Evolutionary conservation across 2,797 vertebrate genomes (phyloP).

Genomic region (Prionace glauca): DNA sequence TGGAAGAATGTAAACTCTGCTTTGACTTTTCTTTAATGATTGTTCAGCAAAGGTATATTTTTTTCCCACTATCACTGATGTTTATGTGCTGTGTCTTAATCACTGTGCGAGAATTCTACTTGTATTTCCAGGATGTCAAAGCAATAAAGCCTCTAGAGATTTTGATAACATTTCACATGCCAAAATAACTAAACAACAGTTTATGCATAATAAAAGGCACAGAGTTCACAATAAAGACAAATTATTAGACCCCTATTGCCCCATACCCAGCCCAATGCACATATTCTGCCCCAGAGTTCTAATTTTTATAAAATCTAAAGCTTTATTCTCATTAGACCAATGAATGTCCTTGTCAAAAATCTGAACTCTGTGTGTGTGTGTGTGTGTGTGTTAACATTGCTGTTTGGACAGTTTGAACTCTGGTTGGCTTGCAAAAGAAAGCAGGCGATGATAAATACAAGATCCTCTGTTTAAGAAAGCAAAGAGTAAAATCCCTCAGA

Average conservation of each 20-base stretch:
- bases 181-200: constrained; percentile 7
- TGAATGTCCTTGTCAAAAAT: not conserved
- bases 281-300: not conserved
- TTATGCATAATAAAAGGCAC: not conserved
- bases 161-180: not conserved
- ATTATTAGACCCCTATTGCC: not conserved
- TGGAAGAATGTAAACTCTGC: not conserved
- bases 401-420: constrained; percentile 27
- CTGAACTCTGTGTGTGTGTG: no score
- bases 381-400: no score
- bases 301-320: not conserved
- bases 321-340: not conserved
- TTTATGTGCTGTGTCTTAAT: not conserved
- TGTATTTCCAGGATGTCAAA: not conserved
- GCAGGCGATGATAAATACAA: not conserved
- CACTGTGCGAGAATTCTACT: not conserved
- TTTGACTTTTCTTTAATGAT: not conserved
- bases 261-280: no score
- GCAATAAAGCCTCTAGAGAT: not conserved
- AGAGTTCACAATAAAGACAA: not conserved
- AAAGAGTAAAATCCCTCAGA: not conserved
- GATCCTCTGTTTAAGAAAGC: not conserved
- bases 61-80: not conserved
- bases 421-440: not conserved
- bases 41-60: not conserved